Evolutionary conservation across 1,140 invertebrate species (phyloP), one percentile per base, ranked within the genome.

Genomic region (Leptopilina clavipes): DNA sequence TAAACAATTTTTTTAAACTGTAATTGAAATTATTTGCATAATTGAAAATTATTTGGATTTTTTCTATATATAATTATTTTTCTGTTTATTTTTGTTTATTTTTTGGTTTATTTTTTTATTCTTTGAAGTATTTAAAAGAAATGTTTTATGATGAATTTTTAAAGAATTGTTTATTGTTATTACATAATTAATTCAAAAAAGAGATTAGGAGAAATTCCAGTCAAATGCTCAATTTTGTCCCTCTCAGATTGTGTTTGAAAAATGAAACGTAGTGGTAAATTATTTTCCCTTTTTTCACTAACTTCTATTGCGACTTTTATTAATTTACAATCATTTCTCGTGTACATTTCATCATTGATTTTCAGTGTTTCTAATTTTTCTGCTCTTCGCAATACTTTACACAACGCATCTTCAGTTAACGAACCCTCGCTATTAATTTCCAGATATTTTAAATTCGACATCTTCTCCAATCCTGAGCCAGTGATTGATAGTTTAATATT

Each of bases 231-330:
- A 12, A 31, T 22, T 31, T 65, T 65, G 3, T 65, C 25, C 31
- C 59, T 65, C 14, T 65, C 59, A 14, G 22, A 14, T 31, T 3
- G 3, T 8, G 25, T 65, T 65, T 65, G 22, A n/a, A 65, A 65
- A 65, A 65, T 65, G 12, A 65, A 31, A 11, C 25, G 59, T 22
- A 65, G n/a, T 31, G 25, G 22, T 65, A 31, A 31, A 31, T 31
- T 22, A 31, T 65, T 65, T 65, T 65, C 25, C 14, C 59, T 65
- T 11, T 25, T 31, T 31, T 65, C 25, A 14, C 22, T 37, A 6
- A 65, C 59, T 65, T 65, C 59, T 0, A 65, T 22, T n/a, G 59
- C 59, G n/a, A 65, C 22, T 65, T 65, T 31, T 37, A 65, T 65
- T 31, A 65, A 25, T 31, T 65, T 31, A 65, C 22, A 65, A 12